A percentile compares a stretch with the other conserved stretches of the same genome.
Evolutionary conservation across 2,113 vertebrate species (phyloP).

Genomic region (Sander vitreus): DNA sequence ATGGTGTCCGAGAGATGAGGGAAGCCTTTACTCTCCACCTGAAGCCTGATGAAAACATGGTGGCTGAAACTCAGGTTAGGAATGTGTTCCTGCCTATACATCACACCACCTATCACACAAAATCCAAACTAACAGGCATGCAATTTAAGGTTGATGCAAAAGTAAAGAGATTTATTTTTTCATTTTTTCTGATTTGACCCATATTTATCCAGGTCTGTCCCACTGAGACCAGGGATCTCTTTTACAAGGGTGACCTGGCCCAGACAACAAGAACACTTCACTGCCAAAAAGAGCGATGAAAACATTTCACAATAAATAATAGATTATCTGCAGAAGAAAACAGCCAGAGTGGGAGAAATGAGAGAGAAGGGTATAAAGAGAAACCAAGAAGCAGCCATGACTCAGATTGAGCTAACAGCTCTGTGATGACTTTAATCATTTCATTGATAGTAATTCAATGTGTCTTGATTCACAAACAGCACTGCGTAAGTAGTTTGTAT

Average conservation of each 20-base stretch:
- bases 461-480: constrained; percentile 1
- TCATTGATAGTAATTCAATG: not conserved
- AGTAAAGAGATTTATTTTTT: constrained; percentile 9
- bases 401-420: constrained; percentile 19
- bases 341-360: constrained; percentile 6
- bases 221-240: constrained; percentile 48
- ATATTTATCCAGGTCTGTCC: constrained; percentile 57
- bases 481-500: not conserved
- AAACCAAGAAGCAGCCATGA: not conserved
- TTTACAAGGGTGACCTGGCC: constrained; percentile 30
- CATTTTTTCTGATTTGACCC: constrained; percentile 27
- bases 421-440: not conserved
- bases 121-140: constrained; percentile 20
- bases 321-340: constrained; percentile 33
- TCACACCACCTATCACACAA: not conserved
- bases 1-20: constrained; percentile 92
- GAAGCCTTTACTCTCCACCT: constrained; percentile 96
- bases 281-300: constrained; percentile 40
- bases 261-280: constrained; percentile 53
- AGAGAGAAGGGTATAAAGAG: not conserved
- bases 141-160: constrained; percentile 30
- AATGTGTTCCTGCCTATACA: not conserved
- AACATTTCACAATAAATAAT: constrained; percentile 64
- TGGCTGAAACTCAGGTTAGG: constrained; percentile 92
- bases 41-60: constrained; percentile 94